Conservation (phyloP, 2,113 vertebrate genomes). For the Erinaceus europaeus region DNA sequence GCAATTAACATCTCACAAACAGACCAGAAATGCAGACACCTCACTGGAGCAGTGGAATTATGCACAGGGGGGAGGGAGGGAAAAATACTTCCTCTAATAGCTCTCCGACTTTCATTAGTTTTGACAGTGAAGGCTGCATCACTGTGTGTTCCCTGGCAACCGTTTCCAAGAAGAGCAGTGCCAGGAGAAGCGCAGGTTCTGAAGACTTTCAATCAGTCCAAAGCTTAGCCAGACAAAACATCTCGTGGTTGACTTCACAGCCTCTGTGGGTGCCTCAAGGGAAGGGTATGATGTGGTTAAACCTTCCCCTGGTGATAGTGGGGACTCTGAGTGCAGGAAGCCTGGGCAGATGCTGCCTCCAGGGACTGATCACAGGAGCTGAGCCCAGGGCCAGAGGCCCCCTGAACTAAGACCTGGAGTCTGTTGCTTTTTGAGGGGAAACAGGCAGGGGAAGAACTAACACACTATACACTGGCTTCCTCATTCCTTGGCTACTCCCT, state of each 20-base stretch:
- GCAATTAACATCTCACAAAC: conserved; percentile 72
- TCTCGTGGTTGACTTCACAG: conserved; percentile 52
- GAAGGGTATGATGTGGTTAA: conserved; percentile 53
- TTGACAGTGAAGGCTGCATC: conserved; percentile 55
- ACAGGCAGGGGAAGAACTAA: neutral
- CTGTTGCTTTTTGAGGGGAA: neutral
- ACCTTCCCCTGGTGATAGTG: neutral
- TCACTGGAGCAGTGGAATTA: conserved; percentile 9
- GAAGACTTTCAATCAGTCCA: conserved; percentile 69
- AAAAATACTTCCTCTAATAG: conserved; percentile 43
- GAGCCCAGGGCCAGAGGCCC: neutral
- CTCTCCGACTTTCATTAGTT: conserved; percentile 51
- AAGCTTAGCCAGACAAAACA: conserved; percentile 77
- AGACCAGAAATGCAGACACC: conserved; percentile 61
- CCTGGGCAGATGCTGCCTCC: accelerated
- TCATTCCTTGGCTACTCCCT: neutral
- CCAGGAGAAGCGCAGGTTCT: conserved; percentile 61
- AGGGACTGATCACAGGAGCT: neutral
- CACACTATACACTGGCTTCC: no score
- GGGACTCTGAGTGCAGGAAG: neutral
- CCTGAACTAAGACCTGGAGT: neutral
- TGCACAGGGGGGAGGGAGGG: neutral
- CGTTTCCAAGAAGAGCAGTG: conserved; percentile 74
- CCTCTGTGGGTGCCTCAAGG: conserved; percentile 35
- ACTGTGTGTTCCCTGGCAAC: conserved; percentile 75